Evolutionary conservation across 2,797 vertebrate genomes (phyloP).

Genomic region (Octomys mimax): DNA sequence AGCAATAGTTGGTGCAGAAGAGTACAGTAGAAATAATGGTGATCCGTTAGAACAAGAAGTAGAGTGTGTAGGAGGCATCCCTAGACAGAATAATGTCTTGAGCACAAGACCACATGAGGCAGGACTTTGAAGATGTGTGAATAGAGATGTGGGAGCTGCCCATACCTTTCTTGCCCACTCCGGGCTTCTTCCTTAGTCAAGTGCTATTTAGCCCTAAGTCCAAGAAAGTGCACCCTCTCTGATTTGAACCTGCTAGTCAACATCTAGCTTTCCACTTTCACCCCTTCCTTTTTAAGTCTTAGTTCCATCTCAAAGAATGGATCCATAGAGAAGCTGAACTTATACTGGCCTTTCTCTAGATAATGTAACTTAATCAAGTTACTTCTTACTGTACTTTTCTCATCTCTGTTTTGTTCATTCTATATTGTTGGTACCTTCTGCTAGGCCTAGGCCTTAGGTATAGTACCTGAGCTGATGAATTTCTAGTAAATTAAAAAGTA

Average conservation of each 20-base stretch:
- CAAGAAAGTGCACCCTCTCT: background rate
- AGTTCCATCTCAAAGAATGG: background rate
- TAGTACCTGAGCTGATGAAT: background rate
- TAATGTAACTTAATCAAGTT: background rate
- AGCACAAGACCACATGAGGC: background rate
- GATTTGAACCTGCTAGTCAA: background rate
- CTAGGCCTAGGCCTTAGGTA: background rate
- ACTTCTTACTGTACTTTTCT: background rate
- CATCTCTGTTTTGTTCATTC: background rate
- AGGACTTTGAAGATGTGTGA: background rate
- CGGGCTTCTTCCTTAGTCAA: background rate
- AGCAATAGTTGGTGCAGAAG: background rate
- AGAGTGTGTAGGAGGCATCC: rapidly evolving
- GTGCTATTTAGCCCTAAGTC: background rate
- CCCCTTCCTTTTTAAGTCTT: background rate
- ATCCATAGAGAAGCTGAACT: background rate
- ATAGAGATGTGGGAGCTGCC: background rate
- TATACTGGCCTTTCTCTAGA: background rate
- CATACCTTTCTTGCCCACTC: background rate
- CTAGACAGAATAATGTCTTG: background rate
- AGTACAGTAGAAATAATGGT: background rate
- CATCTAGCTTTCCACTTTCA: background rate
- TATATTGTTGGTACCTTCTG: background rate
- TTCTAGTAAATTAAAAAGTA: background rate
- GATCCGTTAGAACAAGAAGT: background rate